Percentiles rank a stretch among this genome's conserved stretches.
These are phyloP conservation scores for Clarias fuscus DNA, from an alignment of 2,797 vertebrate genomes.

Conservation along the genomic window DNA sequence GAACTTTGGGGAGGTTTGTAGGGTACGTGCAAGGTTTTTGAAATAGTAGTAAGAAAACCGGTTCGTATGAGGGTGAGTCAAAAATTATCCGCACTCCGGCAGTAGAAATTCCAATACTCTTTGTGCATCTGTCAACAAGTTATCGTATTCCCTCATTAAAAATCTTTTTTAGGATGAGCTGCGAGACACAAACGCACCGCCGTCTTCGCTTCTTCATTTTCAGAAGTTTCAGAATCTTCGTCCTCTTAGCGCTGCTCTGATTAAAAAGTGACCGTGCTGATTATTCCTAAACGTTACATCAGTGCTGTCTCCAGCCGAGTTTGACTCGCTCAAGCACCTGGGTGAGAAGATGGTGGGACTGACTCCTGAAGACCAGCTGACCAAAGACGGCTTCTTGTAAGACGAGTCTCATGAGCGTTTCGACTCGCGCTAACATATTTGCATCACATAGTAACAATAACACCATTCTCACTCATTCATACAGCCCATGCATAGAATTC, in stretches of 20 bases:
- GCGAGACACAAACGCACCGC: too few relatives aligned
- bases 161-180: too few relatives aligned
- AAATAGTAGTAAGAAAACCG: neutral
- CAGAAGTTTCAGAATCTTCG: too few relatives aligned
- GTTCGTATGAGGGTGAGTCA: too few relatives aligned
- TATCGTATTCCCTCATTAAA: too few relatives aligned
- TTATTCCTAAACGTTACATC: conserved; percentile 32
- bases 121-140: too few relatives aligned
- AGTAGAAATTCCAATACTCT: too few relatives aligned
- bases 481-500: too few relatives aligned
- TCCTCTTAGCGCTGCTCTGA: too few relatives aligned
- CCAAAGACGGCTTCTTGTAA: conserved; percentile 78
- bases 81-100: too few relatives aligned
- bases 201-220: too few relatives aligned
- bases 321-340: conserved; percentile 73
- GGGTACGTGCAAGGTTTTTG: neutral
- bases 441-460: neutral
- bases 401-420: neutral
- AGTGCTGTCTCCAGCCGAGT: conserved; percentile 85
- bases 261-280: neutral
- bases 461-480: too few relatives aligned
- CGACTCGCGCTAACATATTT: neutral
- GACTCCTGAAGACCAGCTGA: conserved; percentile 77
- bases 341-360: conserved; percentile 76
- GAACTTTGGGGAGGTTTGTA: neutral